Evolutionary conservation across 2,797 vertebrate genomes (phyloP).

Genomic region (Hippopotamyrus pictus): DNA sequence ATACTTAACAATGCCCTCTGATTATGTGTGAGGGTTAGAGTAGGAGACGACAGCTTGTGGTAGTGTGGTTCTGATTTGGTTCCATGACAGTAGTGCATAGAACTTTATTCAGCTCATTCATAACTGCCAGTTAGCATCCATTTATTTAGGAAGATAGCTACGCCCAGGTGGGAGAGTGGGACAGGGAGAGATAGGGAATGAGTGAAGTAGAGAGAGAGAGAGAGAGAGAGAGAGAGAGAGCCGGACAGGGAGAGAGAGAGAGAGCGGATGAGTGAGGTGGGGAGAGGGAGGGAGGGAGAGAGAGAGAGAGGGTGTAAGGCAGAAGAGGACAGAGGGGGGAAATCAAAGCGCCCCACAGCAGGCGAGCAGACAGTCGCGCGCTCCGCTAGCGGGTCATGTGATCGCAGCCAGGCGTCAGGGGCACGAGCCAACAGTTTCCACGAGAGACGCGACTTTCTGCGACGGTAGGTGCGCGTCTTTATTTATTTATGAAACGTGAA

Average conservation of each 20-base stretch:
- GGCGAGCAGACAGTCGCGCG: constrained; percentile 67
- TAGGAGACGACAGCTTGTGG: neutral
- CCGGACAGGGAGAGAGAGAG: neutral
- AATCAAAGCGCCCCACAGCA: constrained; percentile 69
- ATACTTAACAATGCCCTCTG: neutral
- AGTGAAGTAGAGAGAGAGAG: neutral
- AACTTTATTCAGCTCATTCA: neutral
- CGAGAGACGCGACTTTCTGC: constrained; percentile 71
- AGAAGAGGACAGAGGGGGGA: neutral
- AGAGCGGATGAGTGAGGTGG: constrained; percentile 1
- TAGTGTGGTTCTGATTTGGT: neutral
- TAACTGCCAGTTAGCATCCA: neutral
- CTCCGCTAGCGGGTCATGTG: constrained; percentile 72
- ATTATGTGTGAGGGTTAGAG: neutral
- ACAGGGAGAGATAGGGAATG: neutral
- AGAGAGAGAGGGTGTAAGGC: neutral
- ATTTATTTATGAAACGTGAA: constrained; percentile 62
- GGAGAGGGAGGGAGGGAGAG: neutral
- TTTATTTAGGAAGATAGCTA: neutral
- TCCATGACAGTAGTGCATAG: neutral
- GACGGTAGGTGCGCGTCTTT: constrained; percentile 75
- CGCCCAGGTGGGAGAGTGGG: neutral
- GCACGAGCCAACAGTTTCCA: constrained; percentile 62
- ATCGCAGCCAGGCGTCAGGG: constrained; percentile 74
- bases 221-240: neutral